Evolutionary conservation across 2,888 invertebrate genomes (phyloP), one percentile per base, ranked within the genome.

Genomic region (Acronicta leporina): DNA sequence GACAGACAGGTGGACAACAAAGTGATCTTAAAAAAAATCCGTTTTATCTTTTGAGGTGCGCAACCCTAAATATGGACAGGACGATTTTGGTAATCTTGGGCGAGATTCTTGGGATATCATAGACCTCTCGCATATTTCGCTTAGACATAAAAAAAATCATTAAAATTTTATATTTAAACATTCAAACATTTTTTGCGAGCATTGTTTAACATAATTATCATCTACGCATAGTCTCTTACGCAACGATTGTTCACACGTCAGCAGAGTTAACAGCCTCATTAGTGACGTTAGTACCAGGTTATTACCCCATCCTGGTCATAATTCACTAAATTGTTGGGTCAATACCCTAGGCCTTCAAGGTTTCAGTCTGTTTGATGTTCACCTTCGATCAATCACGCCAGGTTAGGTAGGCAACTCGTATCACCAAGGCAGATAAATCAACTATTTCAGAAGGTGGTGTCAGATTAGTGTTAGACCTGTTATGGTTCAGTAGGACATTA

Each of bases 341-440:
- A 64, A 45, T 20, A 42, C 16, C 56, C 65, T 14, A 52, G 48
- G 56, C 48, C 30, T 52, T 63, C 67, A 67, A 70, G 67, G 67
- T 44, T 16, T 54, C 47, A 45, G 9, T 35, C 7, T 43, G 35
- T 69, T 63, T 41, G 54, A 8, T 50, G 33, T 11, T 51, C 30
- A 13, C 15, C 35, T 41, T 33, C 15, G 42, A 66, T 44, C 63
- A 35, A 44, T 44, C 44, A 44, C 11, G 20, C 11, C 16, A 14
- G 20, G 13, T 25, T 20, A 5, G n/a, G 38, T 38, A 38, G n/a
- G n/a, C 2, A 35, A 35, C 35, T 1, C 35, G 5, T 35, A 35
- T 35, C 13, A n/a, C 38, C 6, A n/a, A 38, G 38, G 8, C 38
- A 38, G 11, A 13, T 38, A 35, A 68, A 44, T 68, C 44, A 48